phyloP scores from a whole-genome alignment of 2,797 vertebrate genomes.

The Myoxocephalus aenaeus region DNA sequence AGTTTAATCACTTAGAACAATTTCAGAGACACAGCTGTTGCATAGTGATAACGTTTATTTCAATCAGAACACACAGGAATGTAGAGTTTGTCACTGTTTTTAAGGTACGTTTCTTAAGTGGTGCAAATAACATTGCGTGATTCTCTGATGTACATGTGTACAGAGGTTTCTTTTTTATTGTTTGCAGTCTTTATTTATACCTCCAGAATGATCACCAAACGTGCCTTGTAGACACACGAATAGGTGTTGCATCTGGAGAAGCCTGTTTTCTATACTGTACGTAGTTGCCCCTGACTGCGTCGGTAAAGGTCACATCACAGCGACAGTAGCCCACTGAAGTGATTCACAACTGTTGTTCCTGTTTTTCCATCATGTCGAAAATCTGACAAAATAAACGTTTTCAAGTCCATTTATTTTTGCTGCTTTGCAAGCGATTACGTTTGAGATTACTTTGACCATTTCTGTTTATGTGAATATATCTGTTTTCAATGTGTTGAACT shows the following conservation, averaged over 20 bases:
- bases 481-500: slow-evolving; percentile 60
- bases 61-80: slow-evolving; percentile 70
- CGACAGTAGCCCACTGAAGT: slow-evolving; percentile 36
- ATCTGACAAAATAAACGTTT: slow-evolving; percentile 53
- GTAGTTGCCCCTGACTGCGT: slow-evolving; percentile 54
- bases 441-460: slow-evolving; percentile 61
- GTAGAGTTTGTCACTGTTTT: slow-evolving; percentile 58
- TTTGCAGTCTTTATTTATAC: slow-evolving; percentile 80
- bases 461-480: slow-evolving; percentile 69
- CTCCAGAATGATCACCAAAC: slow-evolving; percentile 82
- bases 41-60: slow-evolving; percentile 58
- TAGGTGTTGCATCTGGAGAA: slow-evolving; percentile 80
- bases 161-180: slow-evolving; percentile 57
- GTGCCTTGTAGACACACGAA: slow-evolving; percentile 83
- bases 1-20: slow-evolving; percentile 39
- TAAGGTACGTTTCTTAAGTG: slow-evolving; percentile 59
- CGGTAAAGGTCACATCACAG: slow-evolving; percentile 49
- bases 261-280: slow-evolving; percentile 62
- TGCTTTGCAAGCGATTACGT: slow-evolving; percentile 72
- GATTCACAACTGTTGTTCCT: slow-evolving; percentile 36
- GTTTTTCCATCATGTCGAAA: slow-evolving; percentile 57
- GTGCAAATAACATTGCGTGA: slow-evolving; percentile 56
- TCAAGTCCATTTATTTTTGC: slow-evolving; percentile 57
- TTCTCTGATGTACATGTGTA: slow-evolving; percentile 75
- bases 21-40: slow-evolving; percentile 33